Evolutionary conservation across 92 coral and sea anemone genomes (phyloP).

Genomic region (Anthopleura xanthogrammica): DNA sequence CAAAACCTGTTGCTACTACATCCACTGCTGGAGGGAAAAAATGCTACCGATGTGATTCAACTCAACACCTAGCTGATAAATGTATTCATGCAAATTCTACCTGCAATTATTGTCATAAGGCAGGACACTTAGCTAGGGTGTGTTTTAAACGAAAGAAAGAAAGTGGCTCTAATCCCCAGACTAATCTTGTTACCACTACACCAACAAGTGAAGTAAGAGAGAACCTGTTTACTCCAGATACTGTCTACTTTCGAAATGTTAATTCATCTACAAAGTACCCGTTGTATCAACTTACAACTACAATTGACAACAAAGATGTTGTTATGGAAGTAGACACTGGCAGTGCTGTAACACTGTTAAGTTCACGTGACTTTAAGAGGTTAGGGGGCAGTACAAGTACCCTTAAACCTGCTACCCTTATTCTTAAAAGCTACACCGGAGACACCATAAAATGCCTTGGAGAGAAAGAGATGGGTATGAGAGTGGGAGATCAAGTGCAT

Average conservation of each 20-base stretch:
- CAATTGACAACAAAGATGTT: neutral
- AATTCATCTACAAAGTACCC: slow-evolving; percentile 6
- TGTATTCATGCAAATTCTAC: neutral
- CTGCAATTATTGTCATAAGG: slow-evolving; percentile 37
- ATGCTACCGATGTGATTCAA: slow-evolving; percentile 46
- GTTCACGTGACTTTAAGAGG: slow-evolving; percentile 23
- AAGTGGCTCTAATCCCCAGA: slow-evolving; percentile 1
- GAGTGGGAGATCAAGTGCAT: slow-evolving; percentile 27
- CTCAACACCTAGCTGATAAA: neutral
- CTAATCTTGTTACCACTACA: slow-evolving; percentile 28
- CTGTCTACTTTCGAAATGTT: slow-evolving; percentile 25
- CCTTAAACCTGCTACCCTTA: slow-evolving; percentile 33
- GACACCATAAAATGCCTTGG: slow-evolving; percentile 38
- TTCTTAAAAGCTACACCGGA: slow-evolving; percentile 36
- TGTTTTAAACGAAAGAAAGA: slow-evolving; percentile 45
- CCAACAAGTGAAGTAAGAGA: too few relatives aligned
- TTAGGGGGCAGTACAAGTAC: slow-evolving; percentile 26
- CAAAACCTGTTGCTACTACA: too few relatives aligned
- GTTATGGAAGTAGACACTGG: slow-evolving; percentile 51
- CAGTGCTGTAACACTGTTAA: slow-evolving; percentile 41
- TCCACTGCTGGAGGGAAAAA: too few relatives aligned
- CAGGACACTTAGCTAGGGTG: slow-evolving; percentile 39
- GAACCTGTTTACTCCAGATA: neutral
- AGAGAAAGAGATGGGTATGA: slow-evolving; percentile 33
- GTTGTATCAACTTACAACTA: too few relatives aligned